These are phyloP conservation scores for Macrochelys suwanniensis DNA, from an alignment of 2,797 vertebrate species.

Conservation along the genomic window DNA sequence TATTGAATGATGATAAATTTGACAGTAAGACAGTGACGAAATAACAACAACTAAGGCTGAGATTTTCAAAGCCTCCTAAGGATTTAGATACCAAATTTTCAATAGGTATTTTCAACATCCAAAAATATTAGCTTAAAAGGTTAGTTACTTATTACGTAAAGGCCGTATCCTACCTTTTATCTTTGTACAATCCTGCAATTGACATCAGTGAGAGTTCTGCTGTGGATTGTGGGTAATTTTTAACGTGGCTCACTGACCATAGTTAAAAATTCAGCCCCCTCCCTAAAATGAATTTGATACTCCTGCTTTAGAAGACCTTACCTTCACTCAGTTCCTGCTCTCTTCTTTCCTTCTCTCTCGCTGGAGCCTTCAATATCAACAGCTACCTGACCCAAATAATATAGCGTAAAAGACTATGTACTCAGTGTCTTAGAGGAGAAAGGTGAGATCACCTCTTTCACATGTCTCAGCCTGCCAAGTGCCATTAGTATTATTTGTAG, in stretches of 20 bases:
- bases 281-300: neutral
- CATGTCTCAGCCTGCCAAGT: neutral
- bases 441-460: slow-evolving; percentile 35
- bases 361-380: slow-evolving; percentile 34
- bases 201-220: neutral
- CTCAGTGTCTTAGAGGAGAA: neutral
- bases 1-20: slow-evolving; percentile 16
- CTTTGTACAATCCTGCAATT: neutral
- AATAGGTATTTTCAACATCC: slow-evolving; percentile 13
- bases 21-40: slow-evolving; percentile 25
- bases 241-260: neutral
- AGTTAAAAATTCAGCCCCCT: neutral
- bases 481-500: slow-evolving; percentile 15
- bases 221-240: neutral
- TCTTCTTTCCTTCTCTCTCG: slow-evolving; percentile 27
- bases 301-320: neutral
- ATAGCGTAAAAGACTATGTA: neutral
- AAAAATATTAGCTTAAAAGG: slow-evolving; percentile 49
- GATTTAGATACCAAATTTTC: slow-evolving; percentile 44
- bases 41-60: slow-evolving; percentile 48
- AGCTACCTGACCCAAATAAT: slow-evolving; percentile 12
- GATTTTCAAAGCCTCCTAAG: slow-evolving; percentile 39
- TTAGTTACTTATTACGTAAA: slow-evolving; percentile 41
- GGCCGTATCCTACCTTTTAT: slow-evolving; percentile 30
- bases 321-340: neutral